Percentiles rank a stretch among this genome's conserved stretches.
Conservation (phyloP, 1,140 invertebrate genomes). For the Spodoptera frugiperda region DNA sequence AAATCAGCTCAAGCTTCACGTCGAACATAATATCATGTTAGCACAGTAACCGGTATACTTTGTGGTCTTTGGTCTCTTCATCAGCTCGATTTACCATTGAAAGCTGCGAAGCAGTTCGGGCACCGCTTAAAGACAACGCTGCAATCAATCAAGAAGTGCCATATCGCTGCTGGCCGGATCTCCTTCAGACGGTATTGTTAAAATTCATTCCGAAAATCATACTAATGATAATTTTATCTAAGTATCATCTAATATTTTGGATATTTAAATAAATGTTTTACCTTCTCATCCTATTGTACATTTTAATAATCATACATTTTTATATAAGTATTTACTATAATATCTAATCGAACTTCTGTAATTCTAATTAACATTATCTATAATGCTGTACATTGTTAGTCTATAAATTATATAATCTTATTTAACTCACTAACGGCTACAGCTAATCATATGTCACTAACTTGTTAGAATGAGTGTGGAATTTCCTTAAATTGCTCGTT, state of each 20-base stretch:
- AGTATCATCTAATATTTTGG: neutral
- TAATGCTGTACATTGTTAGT: slow-evolving; percentile 44
- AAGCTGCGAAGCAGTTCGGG: slow-evolving; percentile 56
- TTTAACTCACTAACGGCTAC: slow-evolving; percentile 35
- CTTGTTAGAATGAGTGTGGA: slow-evolving; percentile 38
- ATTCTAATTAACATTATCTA: slow-evolving; percentile 37
- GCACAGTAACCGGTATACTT: neutral
- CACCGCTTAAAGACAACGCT: slow-evolving; percentile 17
- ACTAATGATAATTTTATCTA: neutral
- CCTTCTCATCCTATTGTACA: slow-evolving; percentile 44
- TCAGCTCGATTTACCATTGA: slow-evolving; percentile 48
- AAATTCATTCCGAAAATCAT: neutral
- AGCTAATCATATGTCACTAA: slow-evolving; percentile 24
- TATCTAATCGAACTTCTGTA: slow-evolving; percentile 33
- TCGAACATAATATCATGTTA: neutral
- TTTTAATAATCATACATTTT: slow-evolving; percentile 28
- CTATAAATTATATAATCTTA: slow-evolving; percentile 38
- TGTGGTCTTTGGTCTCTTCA: neutral
- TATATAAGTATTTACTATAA: slow-evolving; percentile 34
- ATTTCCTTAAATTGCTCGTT: slow-evolving; percentile 22
- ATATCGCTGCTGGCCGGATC: neutral
- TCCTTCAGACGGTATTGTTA: neutral
- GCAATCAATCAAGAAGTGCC: neutral
- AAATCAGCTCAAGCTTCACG: slow-evolving; percentile 34
- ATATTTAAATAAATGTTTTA: slow-evolving; percentile 38